Evolutionary conservation across 23 tunicate species (phyloP).

Genomic region (Styela clava): DNA sequence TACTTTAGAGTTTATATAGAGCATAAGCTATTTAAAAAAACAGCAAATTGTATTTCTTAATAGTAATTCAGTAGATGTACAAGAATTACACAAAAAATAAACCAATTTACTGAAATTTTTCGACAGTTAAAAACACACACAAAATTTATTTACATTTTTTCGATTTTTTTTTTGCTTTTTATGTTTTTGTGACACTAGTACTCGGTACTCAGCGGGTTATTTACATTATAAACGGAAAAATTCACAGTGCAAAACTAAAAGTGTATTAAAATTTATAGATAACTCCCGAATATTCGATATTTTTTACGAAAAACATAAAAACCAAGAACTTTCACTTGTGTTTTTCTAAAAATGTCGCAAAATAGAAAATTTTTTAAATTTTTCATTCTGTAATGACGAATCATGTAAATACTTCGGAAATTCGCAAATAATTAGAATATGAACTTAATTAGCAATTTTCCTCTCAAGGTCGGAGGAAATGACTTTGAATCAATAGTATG

Average conservation of each 20-base stretch:
- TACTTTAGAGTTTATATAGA: not conserved
- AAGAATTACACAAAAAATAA: not conserved
- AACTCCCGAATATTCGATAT: not conserved
- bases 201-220: not conserved
- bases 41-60: not conserved
- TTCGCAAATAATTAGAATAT: too few species aligned
- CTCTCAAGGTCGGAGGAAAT: not conserved
- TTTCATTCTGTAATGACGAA: not conserved
- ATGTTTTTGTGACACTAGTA: constrained; percentile 14
- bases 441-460: too few species aligned
- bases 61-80: not conserved
- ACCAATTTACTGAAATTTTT: not conserved
- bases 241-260: constrained; percentile 31
- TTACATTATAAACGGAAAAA: not conserved
- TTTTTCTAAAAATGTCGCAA: not conserved
- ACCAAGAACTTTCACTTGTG: not conserved
- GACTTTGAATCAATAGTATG: not conserved
- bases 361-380: too few species aligned
- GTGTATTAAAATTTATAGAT: constrained; percentile 14
- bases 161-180: not conserved
- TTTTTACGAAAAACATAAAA: not conserved
- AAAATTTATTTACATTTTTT: not conserved
- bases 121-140: not conserved
- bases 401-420: too few species aligned
- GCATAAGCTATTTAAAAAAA: not conserved